phyloP scores from a whole-genome alignment of 2,113 vertebrate genomes.

The Thamnophis sirtalis region DNA sequence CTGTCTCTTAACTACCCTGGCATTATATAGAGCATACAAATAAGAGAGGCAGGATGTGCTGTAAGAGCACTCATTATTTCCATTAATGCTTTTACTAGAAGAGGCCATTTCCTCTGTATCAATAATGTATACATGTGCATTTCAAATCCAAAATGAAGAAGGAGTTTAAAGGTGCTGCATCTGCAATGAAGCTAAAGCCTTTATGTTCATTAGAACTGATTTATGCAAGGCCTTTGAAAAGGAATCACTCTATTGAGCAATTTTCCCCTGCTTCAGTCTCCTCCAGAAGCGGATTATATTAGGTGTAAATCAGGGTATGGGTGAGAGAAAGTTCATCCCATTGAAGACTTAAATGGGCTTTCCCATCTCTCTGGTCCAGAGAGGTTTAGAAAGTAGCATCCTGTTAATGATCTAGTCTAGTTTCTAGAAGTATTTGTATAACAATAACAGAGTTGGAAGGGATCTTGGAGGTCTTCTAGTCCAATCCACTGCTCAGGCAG shows the following conservation, averaged over 20 bases:
- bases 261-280: neutral
- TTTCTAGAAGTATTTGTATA: neutral
- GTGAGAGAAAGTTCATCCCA: neutral
- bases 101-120: slow-evolving; percentile 59
- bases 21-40: slow-evolving; percentile 57
- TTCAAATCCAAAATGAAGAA: slow-evolving; percentile 49
- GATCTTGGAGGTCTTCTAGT: too few species aligned
- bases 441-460: too few species aligned
- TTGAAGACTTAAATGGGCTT: neutral
- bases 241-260: neutral
- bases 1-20: slow-evolving; percentile 13
- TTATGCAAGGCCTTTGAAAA: neutral
- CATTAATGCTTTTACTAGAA: slow-evolving; percentile 63
- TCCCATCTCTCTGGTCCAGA: neutral
- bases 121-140: slow-evolving; percentile 62
- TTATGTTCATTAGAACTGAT: neutral
- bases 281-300: neutral
- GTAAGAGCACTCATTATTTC: slow-evolving; percentile 39
- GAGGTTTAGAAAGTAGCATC: neutral
- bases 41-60: slow-evolving; percentile 50
- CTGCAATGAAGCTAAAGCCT: slow-evolving; percentile 23
- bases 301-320: neutral
- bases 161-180: slow-evolving; percentile 54
- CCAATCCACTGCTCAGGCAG: too few species aligned
- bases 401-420: neutral